Percentiles rank a stretch among this genome's conserved stretches.
These are phyloP conservation scores for Gymnorhina tibicen DNA, from an alignment of 2,113 vertebrate genomes.

Conservation along the genomic window DNA sequence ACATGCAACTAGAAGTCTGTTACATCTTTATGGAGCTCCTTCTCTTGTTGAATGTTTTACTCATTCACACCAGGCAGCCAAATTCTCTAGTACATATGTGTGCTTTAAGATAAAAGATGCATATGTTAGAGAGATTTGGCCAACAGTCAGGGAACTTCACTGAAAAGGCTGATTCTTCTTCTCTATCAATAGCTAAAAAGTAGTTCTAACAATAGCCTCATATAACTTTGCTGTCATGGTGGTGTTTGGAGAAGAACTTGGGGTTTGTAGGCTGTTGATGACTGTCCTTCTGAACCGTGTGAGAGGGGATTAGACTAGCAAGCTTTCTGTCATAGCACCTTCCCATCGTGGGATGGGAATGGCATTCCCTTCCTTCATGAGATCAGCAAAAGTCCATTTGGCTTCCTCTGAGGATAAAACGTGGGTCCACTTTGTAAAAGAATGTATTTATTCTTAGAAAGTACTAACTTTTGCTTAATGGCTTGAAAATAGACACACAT, in stretches of 20 bases:
- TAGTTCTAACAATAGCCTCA: background rate
- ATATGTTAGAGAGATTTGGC: background rate
- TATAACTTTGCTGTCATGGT: background rate
- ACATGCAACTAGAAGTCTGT: background rate
- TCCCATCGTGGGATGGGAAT: background rate
- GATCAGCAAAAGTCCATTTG: background rate
- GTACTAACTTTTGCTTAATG: background rate
- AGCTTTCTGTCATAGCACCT: background rate
- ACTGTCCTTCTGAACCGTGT: background rate
- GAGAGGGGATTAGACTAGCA: background rate
- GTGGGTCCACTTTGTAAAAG: background rate
- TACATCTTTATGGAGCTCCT: background rate
- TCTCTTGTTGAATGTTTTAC: background rate
- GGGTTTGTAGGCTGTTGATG: background rate
- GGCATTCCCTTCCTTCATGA: background rate
- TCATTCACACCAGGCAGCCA: background rate
- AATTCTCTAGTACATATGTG: background rate
- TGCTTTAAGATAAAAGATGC: background rate
- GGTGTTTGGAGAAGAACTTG: background rate
- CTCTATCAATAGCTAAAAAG: background rate
- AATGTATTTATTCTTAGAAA: background rate
- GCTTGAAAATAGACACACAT: background rate
- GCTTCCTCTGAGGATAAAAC: background rate
- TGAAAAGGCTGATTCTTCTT: background rate
- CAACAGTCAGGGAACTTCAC: background rate